Evolutionary conservation across 2,888 invertebrate species (phyloP).

Genomic region (Siphlonurus alternatus): DNA sequence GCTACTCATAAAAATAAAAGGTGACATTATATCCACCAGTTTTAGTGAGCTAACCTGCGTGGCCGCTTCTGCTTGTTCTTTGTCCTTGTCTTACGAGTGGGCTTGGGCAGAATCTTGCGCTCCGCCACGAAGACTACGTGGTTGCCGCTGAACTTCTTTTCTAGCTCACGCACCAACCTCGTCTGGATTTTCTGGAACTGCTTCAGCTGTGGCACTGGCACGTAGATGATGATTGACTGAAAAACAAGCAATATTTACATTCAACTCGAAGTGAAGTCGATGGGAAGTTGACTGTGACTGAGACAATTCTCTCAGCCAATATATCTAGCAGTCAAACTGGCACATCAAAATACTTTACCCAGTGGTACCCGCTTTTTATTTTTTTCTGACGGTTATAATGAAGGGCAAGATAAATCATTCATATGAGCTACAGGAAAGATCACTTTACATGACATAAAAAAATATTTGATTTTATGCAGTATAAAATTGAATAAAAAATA

Average conservation of each 20-base stretch:
- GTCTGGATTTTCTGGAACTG: conserved; percentile 97
- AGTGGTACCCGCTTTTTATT: not conserved
- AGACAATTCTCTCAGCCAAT: not conserved
- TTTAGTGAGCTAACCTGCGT: conserved; percentile 35
- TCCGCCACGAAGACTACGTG: conserved; percentile 97
- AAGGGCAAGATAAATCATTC: no score
- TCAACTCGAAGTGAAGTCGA: conserved; percentile 4
- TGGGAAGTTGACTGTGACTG: not conserved
- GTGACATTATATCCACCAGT: no score
- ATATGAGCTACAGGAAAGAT: no score
- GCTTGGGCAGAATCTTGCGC: conserved; percentile 94
- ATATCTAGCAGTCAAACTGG: not conserved
- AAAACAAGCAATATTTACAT: conserved; percentile 7
- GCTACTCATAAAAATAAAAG: no score
- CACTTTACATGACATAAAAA: no score
- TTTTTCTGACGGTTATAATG: no score
- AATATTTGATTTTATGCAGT: no score
- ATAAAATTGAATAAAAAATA: no score
- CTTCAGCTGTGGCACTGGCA: conserved; percentile 95
- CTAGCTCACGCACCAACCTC: conserved; percentile 88
- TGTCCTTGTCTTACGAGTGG: conserved; percentile 78
- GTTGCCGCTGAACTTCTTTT: conserved; percentile 99
- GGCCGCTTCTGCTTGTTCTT: conserved; percentile 59
- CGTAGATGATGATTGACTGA: conserved; percentile 93
- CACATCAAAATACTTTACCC: not conserved